Conservation (phyloP, 2,113 vertebrate species). For the Barnardius zonarius region DNA sequence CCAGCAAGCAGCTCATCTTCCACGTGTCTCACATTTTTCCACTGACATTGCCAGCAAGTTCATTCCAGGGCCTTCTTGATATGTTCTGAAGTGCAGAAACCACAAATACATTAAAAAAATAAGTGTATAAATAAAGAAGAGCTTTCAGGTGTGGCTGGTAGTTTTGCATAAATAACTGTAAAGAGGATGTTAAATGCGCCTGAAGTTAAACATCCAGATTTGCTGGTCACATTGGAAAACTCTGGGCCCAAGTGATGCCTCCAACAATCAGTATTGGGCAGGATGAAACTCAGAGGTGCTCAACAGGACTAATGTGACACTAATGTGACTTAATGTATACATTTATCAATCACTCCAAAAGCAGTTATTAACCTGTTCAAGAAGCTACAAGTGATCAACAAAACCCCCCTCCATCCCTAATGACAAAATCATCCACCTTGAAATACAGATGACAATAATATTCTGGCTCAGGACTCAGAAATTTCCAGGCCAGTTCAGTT, state of each 20-base stretch:
- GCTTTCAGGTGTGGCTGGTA: not conserved
- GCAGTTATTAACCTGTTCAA: not conserved
- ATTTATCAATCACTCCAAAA: not conserved
- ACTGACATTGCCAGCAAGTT: not conserved
- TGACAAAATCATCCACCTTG: not conserved
- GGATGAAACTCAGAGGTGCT: not conserved
- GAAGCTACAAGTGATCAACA: not conserved
- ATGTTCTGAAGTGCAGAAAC: not conserved
- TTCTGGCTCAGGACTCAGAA: not conserved
- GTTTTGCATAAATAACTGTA: not conserved
- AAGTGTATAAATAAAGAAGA: not conserved
- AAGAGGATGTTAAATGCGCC: not conserved
- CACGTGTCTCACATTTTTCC: not conserved
- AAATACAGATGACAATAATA: fast-evolving
- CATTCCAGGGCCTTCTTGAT: not conserved
- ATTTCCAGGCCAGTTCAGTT: not conserved
- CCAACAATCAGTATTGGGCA: not conserved
- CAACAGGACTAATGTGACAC: not conserved
- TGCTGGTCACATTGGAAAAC: not conserved
- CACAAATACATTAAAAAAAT: not conserved
- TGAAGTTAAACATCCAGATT: not conserved
- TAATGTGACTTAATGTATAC: not conserved
- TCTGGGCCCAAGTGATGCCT: not conserved
- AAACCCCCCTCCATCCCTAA: not conserved
- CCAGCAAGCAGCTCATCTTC: not conserved